Conservation (phyloP, 2,113 vertebrate species). For the Gorsachius goisagi region DNA sequence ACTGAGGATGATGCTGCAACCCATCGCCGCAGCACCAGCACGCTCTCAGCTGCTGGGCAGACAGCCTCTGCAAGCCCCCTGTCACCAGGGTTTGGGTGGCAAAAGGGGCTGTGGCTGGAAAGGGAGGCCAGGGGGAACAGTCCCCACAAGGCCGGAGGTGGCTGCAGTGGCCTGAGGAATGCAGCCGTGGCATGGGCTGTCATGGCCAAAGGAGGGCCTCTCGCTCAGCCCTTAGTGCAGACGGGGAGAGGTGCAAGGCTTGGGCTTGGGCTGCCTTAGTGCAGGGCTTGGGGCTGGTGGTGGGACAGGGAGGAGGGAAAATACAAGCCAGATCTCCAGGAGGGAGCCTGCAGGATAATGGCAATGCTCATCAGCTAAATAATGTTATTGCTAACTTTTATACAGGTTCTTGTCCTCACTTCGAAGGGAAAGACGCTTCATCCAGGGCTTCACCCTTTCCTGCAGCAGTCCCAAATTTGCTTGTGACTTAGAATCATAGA, state of each 20-base stretch:
- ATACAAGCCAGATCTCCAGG: not conserved
- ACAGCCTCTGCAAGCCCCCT: not conserved
- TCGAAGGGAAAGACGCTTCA: not conserved
- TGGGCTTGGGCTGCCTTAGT: not conserved
- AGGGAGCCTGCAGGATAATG: not conserved
- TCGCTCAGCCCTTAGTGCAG: not conserved
- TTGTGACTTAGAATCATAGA: too few relatives aligned
- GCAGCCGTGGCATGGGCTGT: not conserved
- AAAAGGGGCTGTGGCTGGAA: not conserved
- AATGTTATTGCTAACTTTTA: not conserved
- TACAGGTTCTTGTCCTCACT: not conserved
- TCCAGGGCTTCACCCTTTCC: not conserved
- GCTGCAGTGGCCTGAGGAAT: not conserved
- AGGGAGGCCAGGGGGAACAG: not conserved
- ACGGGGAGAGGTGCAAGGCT: not conserved
- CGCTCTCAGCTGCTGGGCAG: fast-evolving
- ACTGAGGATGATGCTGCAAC: not conserved
- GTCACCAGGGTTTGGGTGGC: not conserved
- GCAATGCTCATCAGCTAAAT: not conserved
- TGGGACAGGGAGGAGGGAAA: not conserved
- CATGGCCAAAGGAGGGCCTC: not conserved
- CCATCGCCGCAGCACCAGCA: not conserved
- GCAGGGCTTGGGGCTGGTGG: not conserved
- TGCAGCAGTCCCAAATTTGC: fast-evolving
- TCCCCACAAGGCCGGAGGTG: not conserved